Evolutionary conservation across 2,888 invertebrate species (phyloP).

Genomic region (Trilocha varians): DNA sequence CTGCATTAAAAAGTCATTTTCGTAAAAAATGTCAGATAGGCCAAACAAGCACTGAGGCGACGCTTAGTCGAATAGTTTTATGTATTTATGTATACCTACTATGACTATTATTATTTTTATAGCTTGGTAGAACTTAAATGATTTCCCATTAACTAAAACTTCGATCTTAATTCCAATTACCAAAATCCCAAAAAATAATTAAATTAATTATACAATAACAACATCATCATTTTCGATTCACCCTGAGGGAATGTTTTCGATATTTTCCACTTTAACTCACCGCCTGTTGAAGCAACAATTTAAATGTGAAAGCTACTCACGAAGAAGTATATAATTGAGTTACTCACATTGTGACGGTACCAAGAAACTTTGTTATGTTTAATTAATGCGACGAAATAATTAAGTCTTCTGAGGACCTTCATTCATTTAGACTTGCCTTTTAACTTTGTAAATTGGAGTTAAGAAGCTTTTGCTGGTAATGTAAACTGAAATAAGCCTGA

Average conservation of each 20-base stretch:
- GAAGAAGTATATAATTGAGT: background rate
- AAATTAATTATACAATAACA: too few relatives aligned
- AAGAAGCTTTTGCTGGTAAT: background rate
- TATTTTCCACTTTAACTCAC: background rate
- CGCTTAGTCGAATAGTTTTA: too few relatives aligned
- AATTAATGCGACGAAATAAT: slow-evolving; percentile 28
- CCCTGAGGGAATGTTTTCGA: background rate
- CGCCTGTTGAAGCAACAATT: background rate
- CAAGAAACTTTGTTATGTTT: slow-evolving; percentile 20
- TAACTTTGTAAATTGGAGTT: slow-evolving; percentile 22
- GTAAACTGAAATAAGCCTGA: too few relatives aligned
- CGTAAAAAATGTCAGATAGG: too few relatives aligned
- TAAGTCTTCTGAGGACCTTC: slow-evolving; percentile 23
- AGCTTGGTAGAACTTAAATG: too few relatives aligned
- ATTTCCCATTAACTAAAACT: too few relatives aligned
- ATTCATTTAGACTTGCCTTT: slow-evolving; percentile 22
- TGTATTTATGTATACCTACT: too few relatives aligned
- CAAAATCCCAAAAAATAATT: too few relatives aligned
- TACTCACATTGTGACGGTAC: slow-evolving; percentile 7
- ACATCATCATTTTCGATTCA: slow-evolving; percentile 15
- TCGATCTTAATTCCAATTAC: too few relatives aligned
- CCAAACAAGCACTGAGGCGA: too few relatives aligned
- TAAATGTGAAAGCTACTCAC: background rate
- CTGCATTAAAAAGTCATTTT: too few relatives aligned
- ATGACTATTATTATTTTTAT: too few relatives aligned